Conservation (phyloP, 1,140 invertebrate species). For the Bombus waltoni region DNA sequence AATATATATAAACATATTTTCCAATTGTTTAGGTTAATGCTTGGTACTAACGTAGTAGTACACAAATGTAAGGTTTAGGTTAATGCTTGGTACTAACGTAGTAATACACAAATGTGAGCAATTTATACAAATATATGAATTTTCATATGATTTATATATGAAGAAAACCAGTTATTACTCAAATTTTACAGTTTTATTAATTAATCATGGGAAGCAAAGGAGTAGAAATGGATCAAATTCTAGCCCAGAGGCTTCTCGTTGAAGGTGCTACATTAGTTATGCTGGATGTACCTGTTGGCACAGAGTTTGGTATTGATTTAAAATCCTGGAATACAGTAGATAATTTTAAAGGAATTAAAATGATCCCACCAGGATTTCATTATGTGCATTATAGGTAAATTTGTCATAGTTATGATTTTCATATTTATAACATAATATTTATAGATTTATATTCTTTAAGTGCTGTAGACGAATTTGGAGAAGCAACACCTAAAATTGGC, state of each 20-base stretch:
- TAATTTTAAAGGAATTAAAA: constrained; percentile 97
- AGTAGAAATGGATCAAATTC: constrained; percentile 88
- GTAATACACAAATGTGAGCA: background rate
- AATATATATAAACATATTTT: no score
- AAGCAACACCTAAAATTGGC: constrained; percentile 89
- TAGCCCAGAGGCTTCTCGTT: constrained; percentile 89
- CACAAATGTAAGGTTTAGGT: background rate
- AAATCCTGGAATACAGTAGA: constrained; percentile 96
- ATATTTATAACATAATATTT: constrained; percentile 3
- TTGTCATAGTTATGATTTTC: background rate
- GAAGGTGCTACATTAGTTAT: constrained; percentile 93
- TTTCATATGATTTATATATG: background rate
- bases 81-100: background rate
- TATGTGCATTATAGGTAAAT: constrained; percentile 93
- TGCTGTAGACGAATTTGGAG: constrained; percentile 83
- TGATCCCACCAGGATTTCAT: constrained; percentile 99
- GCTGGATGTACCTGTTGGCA: constrained; percentile 92
- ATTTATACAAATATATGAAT: background rate
- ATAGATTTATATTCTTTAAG: constrained; percentile 76
- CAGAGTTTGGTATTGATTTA: constrained; percentile 98
- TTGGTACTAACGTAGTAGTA: background rate
- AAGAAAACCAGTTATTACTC: background rate
- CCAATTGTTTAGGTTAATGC: background rate
- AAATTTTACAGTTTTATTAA: background rate
- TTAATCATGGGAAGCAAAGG: constrained; percentile 16